phyloP scores from a whole-genome alignment of 2,113 vertebrate species.

The Vimba vimba region DNA sequence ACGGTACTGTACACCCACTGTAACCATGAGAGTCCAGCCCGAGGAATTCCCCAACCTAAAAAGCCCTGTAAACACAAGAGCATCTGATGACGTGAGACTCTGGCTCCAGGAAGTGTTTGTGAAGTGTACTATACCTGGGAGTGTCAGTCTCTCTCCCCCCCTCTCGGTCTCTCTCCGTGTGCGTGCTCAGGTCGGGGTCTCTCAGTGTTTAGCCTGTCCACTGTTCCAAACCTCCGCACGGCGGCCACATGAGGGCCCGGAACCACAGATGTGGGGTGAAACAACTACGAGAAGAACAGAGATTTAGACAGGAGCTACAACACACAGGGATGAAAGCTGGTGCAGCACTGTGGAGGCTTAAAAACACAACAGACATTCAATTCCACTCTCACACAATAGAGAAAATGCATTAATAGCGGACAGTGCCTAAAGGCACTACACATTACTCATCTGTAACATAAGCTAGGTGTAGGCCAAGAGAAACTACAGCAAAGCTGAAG shows the following conservation, averaged over 20 bases:
- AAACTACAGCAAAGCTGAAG: constrained; percentile 11
- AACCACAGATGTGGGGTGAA: constrained; percentile 57
- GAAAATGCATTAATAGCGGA: neutral
- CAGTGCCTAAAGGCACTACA: neutral
- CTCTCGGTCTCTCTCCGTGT: constrained; percentile 33
- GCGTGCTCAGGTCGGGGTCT: constrained; percentile 70
- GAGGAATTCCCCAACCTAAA: neutral
- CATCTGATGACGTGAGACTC: constrained; percentile 6
- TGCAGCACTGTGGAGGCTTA: constrained; percentile 22
- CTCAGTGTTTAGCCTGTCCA: constrained; percentile 69
- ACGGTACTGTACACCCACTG: neutral
- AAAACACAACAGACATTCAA: constrained; percentile 29
- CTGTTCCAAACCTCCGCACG: constrained; percentile 71
- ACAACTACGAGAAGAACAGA: constrained; percentile 54
- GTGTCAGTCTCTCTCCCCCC: constrained; percentile 46
- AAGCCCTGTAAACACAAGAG: neutral
- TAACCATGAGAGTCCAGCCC: neutral
- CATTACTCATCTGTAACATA: constrained; percentile 27
- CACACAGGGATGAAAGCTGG: constrained; percentile 3
- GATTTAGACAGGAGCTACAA: neutral
- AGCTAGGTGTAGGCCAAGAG: constrained; percentile 17
- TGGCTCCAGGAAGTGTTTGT: neutral
- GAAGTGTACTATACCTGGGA: constrained; percentile 42
- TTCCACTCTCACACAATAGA: constrained; percentile 18
- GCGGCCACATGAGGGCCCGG: constrained; percentile 77